Evolutionary conservation across 2,888 invertebrate genomes (phyloP), one percentile per base, ranked within the genome.

Genomic region (Lasioglossum zephyrum): DNA sequence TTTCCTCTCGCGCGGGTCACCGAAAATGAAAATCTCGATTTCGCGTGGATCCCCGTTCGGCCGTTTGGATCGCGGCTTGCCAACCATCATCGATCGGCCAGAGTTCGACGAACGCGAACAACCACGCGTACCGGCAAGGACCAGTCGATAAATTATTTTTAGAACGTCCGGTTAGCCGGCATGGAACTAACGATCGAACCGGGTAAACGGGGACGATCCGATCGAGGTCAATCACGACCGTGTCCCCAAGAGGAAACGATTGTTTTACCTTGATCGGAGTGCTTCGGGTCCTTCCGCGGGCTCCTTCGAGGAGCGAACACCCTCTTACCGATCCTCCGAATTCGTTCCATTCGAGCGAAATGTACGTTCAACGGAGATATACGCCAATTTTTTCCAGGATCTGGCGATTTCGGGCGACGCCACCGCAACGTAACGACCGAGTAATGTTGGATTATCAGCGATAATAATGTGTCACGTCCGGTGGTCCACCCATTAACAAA

Each of bases 61-160:
- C 11, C 70, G 41, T 70, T 70, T 4, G 22, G n/a, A 11, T 11
- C 39, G 70, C 41, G 39, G 39, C 5, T 70, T 70, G 70, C 70
- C 70, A 11, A 41, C 72, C 72, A 5, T 9, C 60, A 81, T 85
- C 82, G 79, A 88, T 87, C 77, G 77, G 13, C 36, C n/a, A 79
- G 77, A 74, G 88, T 88, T 88, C 87, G 88, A 81, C 82, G 85
- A 87, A 63, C 74, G 79, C 77, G 69, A 74, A 74, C 84, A 75
- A 47, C 72, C 69, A 41, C 41, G 70, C 63, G 79, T 73, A 87
- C 82, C 86, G 89, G 81, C 79, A 87, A 92, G 88, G 89, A 79
- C 85, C 83, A 90, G 86, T 91, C 90, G 88, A 92, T 92, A 88
- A 88, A 87, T 89, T 92, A 92, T 92, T 91, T 89, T 92, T 90